Base-by-base conservation (phyloP, 2,888 invertebrate species). In the Lithophane leautieri region DNA sequence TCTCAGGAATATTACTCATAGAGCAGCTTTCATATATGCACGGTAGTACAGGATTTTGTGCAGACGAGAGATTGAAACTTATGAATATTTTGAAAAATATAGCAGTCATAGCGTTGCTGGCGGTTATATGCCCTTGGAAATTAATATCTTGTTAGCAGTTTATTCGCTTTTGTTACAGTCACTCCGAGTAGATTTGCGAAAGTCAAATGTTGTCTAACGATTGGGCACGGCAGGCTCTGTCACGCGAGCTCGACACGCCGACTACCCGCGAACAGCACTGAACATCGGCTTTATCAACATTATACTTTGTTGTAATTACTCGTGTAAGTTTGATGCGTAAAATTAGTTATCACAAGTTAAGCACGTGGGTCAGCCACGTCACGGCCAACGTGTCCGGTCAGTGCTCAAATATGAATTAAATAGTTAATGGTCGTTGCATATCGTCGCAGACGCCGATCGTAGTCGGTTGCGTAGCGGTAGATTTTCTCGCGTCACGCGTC, bases 221-320 rank as follows among this genome's bases (percentile, higher is more conserved):
- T 91, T 92, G 94, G 95, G 95, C 94, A 94, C 94, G 95, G 94
- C 94, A 91, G 87, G 86, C 79, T 81, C 83, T 86, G 92, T 91
- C 95, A 95, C 95, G 95, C 95, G 89, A 95, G 80, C 91, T 86
- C 86, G 89, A 89, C 92, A 92, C 91, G 89, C 80, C 85, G 85
- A 77, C 87, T 80, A 86, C 80, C 88, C 74, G 86, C 81, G 67
- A 68, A 65, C 84, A 79, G 85, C 84, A 78, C 71, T 66, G 83
- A 86, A 78, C 81, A 83, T 83, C 79, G 79, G 79, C 76, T 86
- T 86, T 88, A 86, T 84, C 78, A 83, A 86, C 74, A 82, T 79
- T 79, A 73, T 85, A 85, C 81, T 80, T 82, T 80, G 82, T 81
- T 76, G 82, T 83, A 86, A 88, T 85, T 79, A 86, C 86, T 86